phyloP scores from a whole-genome alignment of 1,140 invertebrate genomes.

The Periplaneta americana region DNA sequence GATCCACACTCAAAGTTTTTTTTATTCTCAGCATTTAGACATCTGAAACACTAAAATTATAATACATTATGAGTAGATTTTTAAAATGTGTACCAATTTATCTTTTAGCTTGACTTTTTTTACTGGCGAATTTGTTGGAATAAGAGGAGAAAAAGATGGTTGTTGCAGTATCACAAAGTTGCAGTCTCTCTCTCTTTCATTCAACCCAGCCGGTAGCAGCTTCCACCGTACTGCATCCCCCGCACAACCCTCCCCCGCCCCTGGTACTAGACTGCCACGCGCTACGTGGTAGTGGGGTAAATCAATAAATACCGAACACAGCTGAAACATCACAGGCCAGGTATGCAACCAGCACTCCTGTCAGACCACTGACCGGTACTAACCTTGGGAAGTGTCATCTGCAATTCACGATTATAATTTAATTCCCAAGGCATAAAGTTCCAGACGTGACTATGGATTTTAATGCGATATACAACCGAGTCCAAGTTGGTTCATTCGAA shows the following conservation, averaged over 20 bases:
- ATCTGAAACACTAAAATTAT: not conserved
- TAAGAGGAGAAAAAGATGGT: not conserved
- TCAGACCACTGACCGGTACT: not conserved
- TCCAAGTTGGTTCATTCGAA: no score
- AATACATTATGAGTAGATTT: not conserved
- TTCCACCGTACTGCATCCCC: not conserved
- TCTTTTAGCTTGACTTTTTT: no score
- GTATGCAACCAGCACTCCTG: not conserved
- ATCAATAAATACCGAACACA: not conserved
- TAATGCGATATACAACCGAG: no score
- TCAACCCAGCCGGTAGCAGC: not conserved
- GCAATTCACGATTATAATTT: no score
- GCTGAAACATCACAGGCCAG: not conserved
- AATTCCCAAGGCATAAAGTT: no score
- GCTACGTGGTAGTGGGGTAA: not conserved
- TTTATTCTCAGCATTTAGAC: not conserved
- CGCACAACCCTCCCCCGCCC: not conserved
- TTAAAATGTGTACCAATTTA: not conserved
- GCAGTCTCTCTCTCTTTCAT: not conserved
- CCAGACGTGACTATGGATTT: no score
- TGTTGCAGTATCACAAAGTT: not conserved
- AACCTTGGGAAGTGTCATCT: not conserved
- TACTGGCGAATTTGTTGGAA: not conserved
- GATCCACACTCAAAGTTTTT: not conserved
- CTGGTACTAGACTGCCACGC: not conserved